Evolutionary conservation across 1,140 invertebrate genomes (phyloP), one percentile per base, ranked within the genome.

Genomic region (Tetramorium parvispinum): DNA sequence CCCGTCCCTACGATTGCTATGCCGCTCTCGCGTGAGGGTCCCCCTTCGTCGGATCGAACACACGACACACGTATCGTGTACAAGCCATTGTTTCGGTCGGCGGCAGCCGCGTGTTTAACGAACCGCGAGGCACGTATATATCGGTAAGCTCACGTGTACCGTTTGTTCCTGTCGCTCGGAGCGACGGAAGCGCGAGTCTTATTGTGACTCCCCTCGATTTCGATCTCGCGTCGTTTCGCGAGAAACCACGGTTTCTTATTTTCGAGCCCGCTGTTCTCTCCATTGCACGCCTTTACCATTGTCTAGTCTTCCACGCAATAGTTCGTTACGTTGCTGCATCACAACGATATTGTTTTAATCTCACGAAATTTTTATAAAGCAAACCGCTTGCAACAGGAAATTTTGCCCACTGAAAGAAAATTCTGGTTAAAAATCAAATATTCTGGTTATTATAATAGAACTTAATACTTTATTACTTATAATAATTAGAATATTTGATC

Each of bases 21-120:
- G 87, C 88, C 70, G 79, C 21, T 70, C 65, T 89, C 70, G 88
- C 88, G 43, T 57, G 13, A 53, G 65, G 37, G 46, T 46, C 73
- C 71, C 70, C 61, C 66, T 65, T 79, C 27, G 46, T 79, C 37
- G 85, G 73, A 85, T 90, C 73, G 88, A 82, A 83, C 70, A 88
- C 82, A 89, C 87, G 75, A 49, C 75, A 77, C 88, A 89, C 88
- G 88, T 89, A 89, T 75, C 13, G 18, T 53, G 65, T 87, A 86
- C 88, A 83, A 83, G 71, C 71, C 78, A 90, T 90, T 90, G 88
- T 89, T 90, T 85, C 81, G 61, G 77, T 75, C 66, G 71, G 61
- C 46, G 37, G 75, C 85, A 87, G 75, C 57, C 77, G 61, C 51
- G 57, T 89, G 57, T 89, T 89, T 89, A 89, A 89, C 85, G 87